phyloP scores from a whole-genome alignment of 2,888 invertebrate species.

The Papilio elwesi region DNA sequence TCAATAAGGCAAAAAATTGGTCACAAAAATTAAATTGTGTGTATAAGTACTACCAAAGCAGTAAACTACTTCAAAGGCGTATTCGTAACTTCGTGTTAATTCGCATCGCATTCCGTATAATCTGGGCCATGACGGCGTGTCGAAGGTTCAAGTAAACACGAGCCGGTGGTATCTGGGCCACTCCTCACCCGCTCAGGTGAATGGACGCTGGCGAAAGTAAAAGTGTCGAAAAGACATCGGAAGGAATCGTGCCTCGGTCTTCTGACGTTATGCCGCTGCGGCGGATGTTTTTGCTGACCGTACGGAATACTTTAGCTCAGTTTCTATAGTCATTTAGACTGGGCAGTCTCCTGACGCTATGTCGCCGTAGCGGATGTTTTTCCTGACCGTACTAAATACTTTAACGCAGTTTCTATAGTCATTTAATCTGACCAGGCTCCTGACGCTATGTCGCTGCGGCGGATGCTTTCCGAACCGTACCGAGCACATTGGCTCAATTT shows the following conservation, averaged over 20 bases:
- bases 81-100: constrained; percentile 35
- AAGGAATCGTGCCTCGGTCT: constrained; percentile 60
- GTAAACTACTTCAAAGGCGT: constrained; percentile 10
- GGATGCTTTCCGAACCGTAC: constrained; percentile 2
- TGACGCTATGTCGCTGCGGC: not conserved
- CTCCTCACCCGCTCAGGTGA: constrained; percentile 64
- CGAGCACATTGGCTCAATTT: not conserved
- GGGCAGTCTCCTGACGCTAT: not conserved
- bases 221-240: constrained; percentile 60
- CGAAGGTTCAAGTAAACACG: constrained; percentile 46
- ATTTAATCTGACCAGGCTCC: not conserved
- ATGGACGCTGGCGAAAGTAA: constrained; percentile 77
- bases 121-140: constrained; percentile 41
- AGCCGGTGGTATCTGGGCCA: constrained; percentile 50
- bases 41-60: not conserved
- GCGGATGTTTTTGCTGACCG: constrained; percentile 1
- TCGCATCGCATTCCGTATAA: constrained; percentile 35
- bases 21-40: too few relatives aligned
- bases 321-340: not conserved
- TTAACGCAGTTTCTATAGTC: not conserved
- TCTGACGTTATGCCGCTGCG: constrained; percentile 48
- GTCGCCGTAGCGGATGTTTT: not conserved
- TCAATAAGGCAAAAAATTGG: too few relatives aligned
- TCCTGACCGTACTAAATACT: constrained; percentile 1
- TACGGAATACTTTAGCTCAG: not conserved